Conservation (phyloP, 2,113 vertebrate genomes). For the Lepidothrix coronata region DNA sequence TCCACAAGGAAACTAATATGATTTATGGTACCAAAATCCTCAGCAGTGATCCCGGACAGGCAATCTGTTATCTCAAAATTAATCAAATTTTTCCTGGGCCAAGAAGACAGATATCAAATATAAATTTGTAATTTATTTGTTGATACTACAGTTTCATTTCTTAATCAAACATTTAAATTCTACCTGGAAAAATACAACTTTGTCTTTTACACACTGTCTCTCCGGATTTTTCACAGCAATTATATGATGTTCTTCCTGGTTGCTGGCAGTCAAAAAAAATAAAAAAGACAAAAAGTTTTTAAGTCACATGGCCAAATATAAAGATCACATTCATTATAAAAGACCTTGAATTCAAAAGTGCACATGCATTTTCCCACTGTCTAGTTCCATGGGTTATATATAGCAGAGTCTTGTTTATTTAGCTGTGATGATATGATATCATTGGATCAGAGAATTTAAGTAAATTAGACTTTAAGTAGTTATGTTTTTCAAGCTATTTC, state of each 20-base stretch:
- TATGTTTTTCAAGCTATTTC: not conserved
- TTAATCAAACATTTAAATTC: not conserved
- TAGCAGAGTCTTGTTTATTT: not conserved
- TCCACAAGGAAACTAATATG: not conserved
- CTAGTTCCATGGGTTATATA: not conserved
- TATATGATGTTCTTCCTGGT: not conserved
- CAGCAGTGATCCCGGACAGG: not conserved
- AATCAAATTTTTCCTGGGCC: not conserved
- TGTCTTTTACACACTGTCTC: not conserved
- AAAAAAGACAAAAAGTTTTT: not conserved
- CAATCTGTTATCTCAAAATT: not conserved
- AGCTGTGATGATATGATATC: not conserved
- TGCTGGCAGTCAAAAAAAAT: not conserved
- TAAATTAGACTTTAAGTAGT: not conserved
- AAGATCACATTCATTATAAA: not conserved
- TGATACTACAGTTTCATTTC: not conserved
- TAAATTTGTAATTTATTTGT: not conserved
- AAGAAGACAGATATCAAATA: not conserved
- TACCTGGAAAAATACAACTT: not conserved
- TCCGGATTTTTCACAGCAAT: not conserved
- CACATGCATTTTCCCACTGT: not conserved
- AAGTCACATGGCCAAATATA: not conserved
- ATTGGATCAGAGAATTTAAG: not conserved
- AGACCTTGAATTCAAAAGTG: not conserved
- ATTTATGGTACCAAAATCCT: not conserved